phyloP scores from a whole-genome alignment of 2,797 vertebrate genomes.

The Enteromius treurensis region DNA sequence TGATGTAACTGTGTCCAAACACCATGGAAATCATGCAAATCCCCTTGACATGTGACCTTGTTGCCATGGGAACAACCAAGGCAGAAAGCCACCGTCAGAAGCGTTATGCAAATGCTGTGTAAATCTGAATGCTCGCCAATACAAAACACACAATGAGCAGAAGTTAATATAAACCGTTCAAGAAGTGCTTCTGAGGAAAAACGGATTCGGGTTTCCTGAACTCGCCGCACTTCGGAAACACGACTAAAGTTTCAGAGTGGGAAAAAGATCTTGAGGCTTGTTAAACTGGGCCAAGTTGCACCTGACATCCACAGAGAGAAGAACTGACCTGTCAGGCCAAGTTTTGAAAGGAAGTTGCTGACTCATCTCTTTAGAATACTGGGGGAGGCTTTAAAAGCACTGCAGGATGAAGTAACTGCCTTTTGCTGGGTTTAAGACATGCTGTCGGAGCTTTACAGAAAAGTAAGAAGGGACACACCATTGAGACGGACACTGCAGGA shows the following conservation, averaged over 20 bases:
- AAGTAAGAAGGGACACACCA: constrained; percentile 74
- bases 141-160: not conserved
- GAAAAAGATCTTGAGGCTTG: not conserved
- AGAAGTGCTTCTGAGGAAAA: constrained; percentile 5
- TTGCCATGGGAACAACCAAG: constrained; percentile 63
- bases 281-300: constrained; percentile 28
- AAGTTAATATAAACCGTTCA: not conserved
- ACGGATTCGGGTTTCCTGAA: not conserved
- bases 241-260: not conserved
- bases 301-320: not conserved
- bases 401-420: not conserved
- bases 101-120: constrained; percentile 71
- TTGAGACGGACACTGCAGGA: constrained; percentile 84
- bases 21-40: constrained; percentile 70
- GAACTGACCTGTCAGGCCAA: constrained; percentile 28
- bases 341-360: constrained; percentile 19
- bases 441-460: not conserved
- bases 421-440: constrained; percentile 1
- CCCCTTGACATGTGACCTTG: constrained; percentile 63
- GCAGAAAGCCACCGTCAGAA: constrained; percentile 56
- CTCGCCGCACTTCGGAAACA: not conserved
- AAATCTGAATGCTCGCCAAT: constrained; percentile 28
- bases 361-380: not conserved
- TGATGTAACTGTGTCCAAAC: constrained; percentile 45
- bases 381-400: not conserved